Percentiles rank a stretch among this genome's conserved stretches.
These are phyloP conservation scores for Caracal caracal DNA, from an alignment of 2,113 vertebrate species.

Conservation along the genomic window DNA sequence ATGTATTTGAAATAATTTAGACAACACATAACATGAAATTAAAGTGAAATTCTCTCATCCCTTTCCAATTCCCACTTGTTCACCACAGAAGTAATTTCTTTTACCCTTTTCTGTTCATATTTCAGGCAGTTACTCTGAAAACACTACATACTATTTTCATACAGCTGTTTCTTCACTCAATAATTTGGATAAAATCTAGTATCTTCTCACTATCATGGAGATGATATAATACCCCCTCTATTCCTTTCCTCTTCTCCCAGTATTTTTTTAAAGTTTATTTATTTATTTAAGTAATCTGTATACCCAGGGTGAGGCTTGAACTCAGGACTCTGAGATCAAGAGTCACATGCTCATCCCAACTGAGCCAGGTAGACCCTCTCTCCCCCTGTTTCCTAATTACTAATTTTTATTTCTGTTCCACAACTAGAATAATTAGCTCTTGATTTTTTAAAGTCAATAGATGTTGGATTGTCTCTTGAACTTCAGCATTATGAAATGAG, in stretches of 20 bases:
- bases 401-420: not conserved
- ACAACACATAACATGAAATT: not conserved
- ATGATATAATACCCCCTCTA: no score
- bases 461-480: not conserved
- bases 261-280: not conserved
- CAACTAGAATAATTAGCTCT: not conserved
- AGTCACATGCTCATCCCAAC: not conserved
- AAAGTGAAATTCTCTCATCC: not conserved
- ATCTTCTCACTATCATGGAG: not conserved
- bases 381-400: not conserved
- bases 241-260: not conserved
- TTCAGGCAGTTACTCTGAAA: not conserved
- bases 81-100: not conserved
- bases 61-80: not conserved
- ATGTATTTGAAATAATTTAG: slow-evolving; percentile 28
- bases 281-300: not conserved
- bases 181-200: not conserved
- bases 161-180: not conserved
- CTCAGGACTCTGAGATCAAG: not conserved
- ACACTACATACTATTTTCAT: not conserved
- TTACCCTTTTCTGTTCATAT: not conserved
- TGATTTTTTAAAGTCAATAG: not conserved
- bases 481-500: not conserved
- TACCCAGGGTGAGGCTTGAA: not conserved
- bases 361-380: not conserved